Evolutionary conservation across 2,113 vertebrate species (phyloP).

Genomic region (Balaeniceps rex): DNA sequence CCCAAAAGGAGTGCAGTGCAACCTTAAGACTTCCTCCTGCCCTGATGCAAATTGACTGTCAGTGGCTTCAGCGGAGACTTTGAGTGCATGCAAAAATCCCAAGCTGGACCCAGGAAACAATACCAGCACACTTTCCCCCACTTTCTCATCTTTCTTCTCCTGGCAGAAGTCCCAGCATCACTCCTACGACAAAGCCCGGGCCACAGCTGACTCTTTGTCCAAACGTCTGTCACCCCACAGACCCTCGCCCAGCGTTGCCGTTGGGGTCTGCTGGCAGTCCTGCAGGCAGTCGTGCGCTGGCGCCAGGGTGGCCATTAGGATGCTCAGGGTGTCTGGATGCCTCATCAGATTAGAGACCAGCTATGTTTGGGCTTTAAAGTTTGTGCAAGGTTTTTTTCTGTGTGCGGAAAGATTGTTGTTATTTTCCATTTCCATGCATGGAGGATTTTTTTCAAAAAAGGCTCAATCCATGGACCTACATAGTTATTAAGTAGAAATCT

Average conservation of each 20-base stretch:
- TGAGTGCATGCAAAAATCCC: not conserved
- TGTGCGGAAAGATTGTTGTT: not conserved
- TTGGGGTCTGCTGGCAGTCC: not conserved
- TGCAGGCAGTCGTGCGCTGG: not conserved
- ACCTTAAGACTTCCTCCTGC: not conserved
- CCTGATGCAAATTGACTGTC: not conserved
- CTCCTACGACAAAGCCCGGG: not conserved
- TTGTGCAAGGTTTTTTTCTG: not conserved
- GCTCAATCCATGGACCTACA: not conserved
- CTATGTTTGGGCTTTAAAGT: not conserved
- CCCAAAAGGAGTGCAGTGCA: not conserved
- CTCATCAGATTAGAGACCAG: not conserved
- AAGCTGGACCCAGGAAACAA: not conserved
- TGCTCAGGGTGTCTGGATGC: not conserved
- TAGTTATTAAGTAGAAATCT: not conserved
- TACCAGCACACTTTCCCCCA: not conserved
- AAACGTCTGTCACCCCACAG: accelerated
- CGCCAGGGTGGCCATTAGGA: not conserved
- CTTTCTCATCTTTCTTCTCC: not conserved
- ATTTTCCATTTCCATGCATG: not conserved
- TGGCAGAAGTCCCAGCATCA: not conserved
- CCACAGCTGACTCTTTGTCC: not conserved
- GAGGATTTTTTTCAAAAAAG: not conserved
- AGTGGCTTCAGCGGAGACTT: not conserved
- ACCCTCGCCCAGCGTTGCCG: not conserved